These are phyloP conservation scores for Xiphorhynchus erythropygius DNA, from an alignment of 2,797 vertebrate genomes.

Conservation along the genomic window DNA sequence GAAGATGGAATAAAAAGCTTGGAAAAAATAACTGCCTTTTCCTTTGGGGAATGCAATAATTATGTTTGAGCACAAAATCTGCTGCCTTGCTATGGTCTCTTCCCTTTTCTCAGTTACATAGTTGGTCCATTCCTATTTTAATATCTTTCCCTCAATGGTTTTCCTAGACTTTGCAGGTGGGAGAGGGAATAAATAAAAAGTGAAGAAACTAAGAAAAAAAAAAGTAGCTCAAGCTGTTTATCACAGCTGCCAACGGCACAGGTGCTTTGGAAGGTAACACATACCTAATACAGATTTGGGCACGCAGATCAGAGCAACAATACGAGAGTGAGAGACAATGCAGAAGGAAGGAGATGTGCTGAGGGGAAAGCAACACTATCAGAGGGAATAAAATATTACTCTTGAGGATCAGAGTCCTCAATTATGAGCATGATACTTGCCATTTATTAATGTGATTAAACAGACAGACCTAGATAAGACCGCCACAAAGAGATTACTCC, in stretches of 20 bases:
- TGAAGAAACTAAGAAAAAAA: neutral
- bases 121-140: neutral
- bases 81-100: neutral
- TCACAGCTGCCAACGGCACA: neutral
- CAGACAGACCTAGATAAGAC: conserved; percentile 12
- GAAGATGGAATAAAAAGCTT: neutral
- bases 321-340: neutral
- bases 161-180: neutral
- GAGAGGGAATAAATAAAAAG: neutral
- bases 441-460: conserved; percentile 50
- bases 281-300: neutral
- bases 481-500: neutral
- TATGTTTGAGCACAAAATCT: neutral
- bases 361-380: neutral
- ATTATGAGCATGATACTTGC: conserved; percentile 18
- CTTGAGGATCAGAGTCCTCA: conserved; percentile 21
- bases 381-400: conserved; percentile 42
- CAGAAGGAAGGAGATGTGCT: neutral
- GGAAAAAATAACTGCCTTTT: neutral
- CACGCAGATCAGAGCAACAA: neutral
- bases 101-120: neutral
- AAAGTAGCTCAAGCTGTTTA: neutral
- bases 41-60: neutral
- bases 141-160: neutral
- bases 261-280: neutral